Evolutionary conservation across 92 coral and sea anemone genomes (phyloP), one percentile per base, ranked within the genome.

Genomic region (Phenganax subtilis): DNA sequence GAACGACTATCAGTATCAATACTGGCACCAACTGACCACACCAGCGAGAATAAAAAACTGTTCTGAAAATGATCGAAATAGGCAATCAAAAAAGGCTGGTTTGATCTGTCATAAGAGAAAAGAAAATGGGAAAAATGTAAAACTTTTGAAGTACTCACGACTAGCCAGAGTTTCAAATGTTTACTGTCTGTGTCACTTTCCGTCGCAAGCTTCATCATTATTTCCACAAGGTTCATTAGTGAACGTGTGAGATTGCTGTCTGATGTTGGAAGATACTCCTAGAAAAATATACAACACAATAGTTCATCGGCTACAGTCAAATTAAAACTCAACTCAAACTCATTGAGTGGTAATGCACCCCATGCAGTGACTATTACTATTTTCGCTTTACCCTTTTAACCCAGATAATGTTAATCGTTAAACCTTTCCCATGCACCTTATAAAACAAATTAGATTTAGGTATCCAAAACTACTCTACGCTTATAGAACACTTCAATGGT

Each of bases 21-120:
- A 80, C 96, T 92, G 51, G 96, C 99, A 51, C 99, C 99, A 86
- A 96, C 92, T 6, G 99, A 96, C 99, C 99, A 96, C 71, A 96
- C 99, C 85, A 92, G 78, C 55, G 99, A 85, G 76, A 96, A 96
- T 72, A 96, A 75, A 86, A 96, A 96, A 11, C 97, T 92, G 15
- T 97, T 92, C 99, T 96, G 89, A 64, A 85, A 86, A 8, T 55
- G 56, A 53, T 9, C 76, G 72, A 51, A 76, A 54, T 3, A 66
- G 27, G 10, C 37, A 30, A 4, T 6, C 3, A 12, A 6, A 12
- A 30, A n/a, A 71, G 55, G 27, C 29, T 8, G 73, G 25, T 29
- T 25, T 68, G 27, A 25, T 59, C 27, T 1, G 2, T 14, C 7
- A 1, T 3, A 6, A 2, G 65, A 57, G 7, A 60, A 47, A 3